Evolutionary conservation across 2,797 vertebrate genomes (phyloP).

Genomic region (Poecilia gillii): DNA sequence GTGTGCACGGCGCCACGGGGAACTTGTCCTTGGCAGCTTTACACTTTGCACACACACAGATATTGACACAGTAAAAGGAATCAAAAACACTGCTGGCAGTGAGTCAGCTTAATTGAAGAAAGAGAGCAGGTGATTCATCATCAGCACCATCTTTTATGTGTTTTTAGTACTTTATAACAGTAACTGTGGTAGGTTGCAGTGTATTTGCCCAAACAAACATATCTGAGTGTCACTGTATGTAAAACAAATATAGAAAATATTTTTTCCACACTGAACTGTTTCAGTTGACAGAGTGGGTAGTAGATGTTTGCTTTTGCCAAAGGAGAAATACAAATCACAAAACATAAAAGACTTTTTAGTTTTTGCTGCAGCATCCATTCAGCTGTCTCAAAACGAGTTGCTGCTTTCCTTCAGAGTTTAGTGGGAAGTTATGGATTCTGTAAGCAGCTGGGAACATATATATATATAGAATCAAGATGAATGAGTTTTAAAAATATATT

Average conservation of each 20-base stretch:
- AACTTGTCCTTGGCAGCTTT: constrained; percentile 45
- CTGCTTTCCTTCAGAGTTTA: constrained; percentile 30
- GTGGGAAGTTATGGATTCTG: constrained; percentile 21
- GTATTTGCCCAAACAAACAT: constrained; percentile 11
- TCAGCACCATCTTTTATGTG: constrained; percentile 18
- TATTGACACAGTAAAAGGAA: background rate
- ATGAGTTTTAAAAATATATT: background rate
- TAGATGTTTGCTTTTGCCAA: constrained; percentile 2
- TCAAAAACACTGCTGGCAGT: constrained; percentile 1
- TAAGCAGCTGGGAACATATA: constrained; percentile 24
- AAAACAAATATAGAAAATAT: background rate
- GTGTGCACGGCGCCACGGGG: constrained; percentile 28
- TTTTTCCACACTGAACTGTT: background rate
- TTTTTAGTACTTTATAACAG: constrained; percentile 17
- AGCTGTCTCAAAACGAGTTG: constrained; percentile 21
- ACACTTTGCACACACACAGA: constrained; percentile 24
- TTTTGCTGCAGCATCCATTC: constrained; percentile 25
- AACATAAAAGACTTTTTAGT: constrained; percentile 10
- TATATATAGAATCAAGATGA: background rate
- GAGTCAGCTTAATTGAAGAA: constrained; percentile 23
- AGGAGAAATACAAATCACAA: constrained; percentile 6
- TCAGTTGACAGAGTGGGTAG: constrained; percentile 17
- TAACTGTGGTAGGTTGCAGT: constrained; percentile 7
- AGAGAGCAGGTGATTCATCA: constrained; percentile 34
- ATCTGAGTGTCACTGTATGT: background rate